phyloP scores from a whole-genome alignment of 2,113 vertebrate species.

The Sylvilagus bachmani region DNA sequence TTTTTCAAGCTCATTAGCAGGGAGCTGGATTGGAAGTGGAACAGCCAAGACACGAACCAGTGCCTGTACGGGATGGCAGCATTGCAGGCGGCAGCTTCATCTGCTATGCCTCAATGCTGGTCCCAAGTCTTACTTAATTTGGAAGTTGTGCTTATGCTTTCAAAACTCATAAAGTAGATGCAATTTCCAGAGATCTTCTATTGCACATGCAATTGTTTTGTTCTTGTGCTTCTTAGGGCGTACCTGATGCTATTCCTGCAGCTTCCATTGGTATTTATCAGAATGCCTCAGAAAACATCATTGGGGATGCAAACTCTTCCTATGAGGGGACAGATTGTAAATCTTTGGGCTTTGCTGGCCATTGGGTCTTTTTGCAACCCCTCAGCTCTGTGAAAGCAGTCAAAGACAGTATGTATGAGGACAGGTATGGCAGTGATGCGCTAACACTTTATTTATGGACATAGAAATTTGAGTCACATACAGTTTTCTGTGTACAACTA shows the following conservation, averaged over 20 bases:
- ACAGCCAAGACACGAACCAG: no score
- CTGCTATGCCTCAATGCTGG: no score
- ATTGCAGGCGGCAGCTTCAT: no score
- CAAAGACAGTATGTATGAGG: background rate
- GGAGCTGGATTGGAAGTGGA: no score
- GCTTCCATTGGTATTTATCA: background rate
- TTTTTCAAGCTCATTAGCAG: no score
- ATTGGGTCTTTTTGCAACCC: background rate
- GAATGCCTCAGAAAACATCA: background rate
- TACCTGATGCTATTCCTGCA: background rate
- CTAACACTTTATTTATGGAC: background rate
- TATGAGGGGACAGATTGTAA: background rate
- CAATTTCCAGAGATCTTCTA: background rate
- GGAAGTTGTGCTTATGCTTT: slow-evolving; percentile 23
- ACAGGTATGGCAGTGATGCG: background rate
- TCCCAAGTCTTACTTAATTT: slow-evolving; percentile 6
- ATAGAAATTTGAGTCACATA: background rate
- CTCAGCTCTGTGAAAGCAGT: background rate
- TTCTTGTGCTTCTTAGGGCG: background rate
- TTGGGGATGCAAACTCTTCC: background rate
- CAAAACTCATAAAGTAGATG: background rate
- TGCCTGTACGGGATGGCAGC: no score
- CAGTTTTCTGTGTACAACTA: background rate
- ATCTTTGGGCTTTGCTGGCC: background rate
- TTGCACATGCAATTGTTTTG: background rate